Evolutionary conservation across 2,113 vertebrate genomes (phyloP), one percentile per base, ranked within the genome.

Genomic region (Kryptolebias marmoratus): DNA sequence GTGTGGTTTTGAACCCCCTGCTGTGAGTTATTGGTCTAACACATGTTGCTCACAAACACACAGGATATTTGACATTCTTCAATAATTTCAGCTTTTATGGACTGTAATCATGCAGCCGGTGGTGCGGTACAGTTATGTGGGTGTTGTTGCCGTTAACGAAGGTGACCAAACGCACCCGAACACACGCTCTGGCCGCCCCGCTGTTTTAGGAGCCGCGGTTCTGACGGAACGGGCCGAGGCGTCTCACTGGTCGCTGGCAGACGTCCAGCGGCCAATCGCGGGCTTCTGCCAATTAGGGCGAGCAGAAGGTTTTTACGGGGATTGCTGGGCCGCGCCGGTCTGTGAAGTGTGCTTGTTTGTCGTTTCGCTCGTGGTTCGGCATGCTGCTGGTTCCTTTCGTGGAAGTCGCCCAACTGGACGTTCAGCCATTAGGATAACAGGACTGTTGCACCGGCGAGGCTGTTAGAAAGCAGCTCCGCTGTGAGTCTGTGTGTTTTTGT

Each of bases 191-290:
- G 58, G 58, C 42, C 42, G 68, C 73, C 90, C 85, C 58, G 82
- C 83, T 88, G 88, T 84, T 87, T 91, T 87, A 88, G 74, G 68
- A 70, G 76, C 39, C 50, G 2, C 36, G 68, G 61, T 71, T 86
- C 74, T 71, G 79, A 79, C 73, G 44, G 49, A 67, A 61, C 67
- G 81, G 79, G 60, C 66, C 3, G 13, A 85, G 81, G 79, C 82
- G 84, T 84, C 84, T 88, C 71, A 90, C 79, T 90, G 87, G 87
- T 86, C 65, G 73, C 80, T 91, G 91, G 91, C 89, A 88, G 44
- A 3, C 0, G 47, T 86, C 91, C 89, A 92, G 74, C 77, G 70
- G 77, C 90, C 88, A 91, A 90, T 92, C 88, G 73, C 50, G 77
- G 73, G 27, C 49, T 64, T 72, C 18, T 0, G 55, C 81, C 83